Evolutionary conservation across 92 coral and sea anemone genomes (phyloP).

Genomic region (Galaxea fascicularis): DNA sequence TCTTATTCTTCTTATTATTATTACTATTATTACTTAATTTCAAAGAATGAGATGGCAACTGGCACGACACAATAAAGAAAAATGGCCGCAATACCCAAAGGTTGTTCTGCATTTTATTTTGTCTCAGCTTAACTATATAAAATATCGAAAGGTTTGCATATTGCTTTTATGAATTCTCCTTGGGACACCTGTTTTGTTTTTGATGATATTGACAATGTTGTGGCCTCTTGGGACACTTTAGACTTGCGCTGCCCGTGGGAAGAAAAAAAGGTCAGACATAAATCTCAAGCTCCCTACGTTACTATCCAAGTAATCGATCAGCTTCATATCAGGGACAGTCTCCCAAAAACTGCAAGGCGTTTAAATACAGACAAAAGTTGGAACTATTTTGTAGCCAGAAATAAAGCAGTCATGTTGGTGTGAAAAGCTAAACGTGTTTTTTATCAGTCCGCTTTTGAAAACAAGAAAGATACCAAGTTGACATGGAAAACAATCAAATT

Average conservation of each 20-base stretch:
- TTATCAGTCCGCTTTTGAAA: slow-evolving; percentile 5
- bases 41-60: too few species aligned
- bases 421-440: slow-evolving; percentile 9
- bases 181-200: neutral
- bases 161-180: neutral
- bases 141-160: too few species aligned
- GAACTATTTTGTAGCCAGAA: neutral
- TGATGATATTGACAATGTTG: neutral
- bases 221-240: neutral
- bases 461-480: neutral
- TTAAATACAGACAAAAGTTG: slow-evolving; percentile 17
- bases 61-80: too few species aligned
- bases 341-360: slow-evolving; percentile 4
- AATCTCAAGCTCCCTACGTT: slow-evolving; percentile 9
- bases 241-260: neutral
- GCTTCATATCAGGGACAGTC: slow-evolving; percentile 11
- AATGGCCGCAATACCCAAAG: too few species aligned
- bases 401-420: slow-evolving; percentile 15
- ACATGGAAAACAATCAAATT: neutral
- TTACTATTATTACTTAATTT: too few species aligned
- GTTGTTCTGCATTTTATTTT: too few species aligned
- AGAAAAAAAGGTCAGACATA: slow-evolving; percentile 16
- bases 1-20: too few species aligned
- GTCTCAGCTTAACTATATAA: too few species aligned
- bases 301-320: slow-evolving; percentile 6